Evolutionary conservation across 2,888 invertebrate species (phyloP), one percentile per base, ranked within the genome.

Genomic region (Coleophora flavipennella): DNA sequence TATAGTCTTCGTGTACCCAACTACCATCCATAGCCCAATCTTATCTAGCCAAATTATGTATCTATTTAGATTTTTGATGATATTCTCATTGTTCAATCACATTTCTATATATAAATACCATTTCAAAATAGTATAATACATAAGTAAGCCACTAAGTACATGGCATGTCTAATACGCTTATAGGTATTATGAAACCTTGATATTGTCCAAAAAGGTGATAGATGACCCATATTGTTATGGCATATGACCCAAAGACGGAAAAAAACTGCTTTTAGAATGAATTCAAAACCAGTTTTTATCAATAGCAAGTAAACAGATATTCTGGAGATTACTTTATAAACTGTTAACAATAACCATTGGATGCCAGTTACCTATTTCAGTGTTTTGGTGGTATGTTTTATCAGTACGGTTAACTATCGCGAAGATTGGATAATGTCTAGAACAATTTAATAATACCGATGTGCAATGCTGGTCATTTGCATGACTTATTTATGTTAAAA

Each of bases 381-480:
- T 71, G 70, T 72, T 65, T 68, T 72, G 70, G 11, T 20, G 64
- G 59, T 63, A 57, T 66, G 67, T 73, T 80, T 73, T 67, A 67
- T 77, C 73, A 67, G 65, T 76, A 70, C 74, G 73, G 57, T 68
- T 62, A 75, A 73, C 68, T 81, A 75, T 77, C 67, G 72, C 64
- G 76, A 80, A 74, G 76, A 80, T 80, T 77, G 78, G 73, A 74
- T 76, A 67, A 73, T 70, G 76, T 67, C 63, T 80, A 80, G 74
- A 64, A 77, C 74, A 72, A 72, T 62, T 59, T 70, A 78, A 73
- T 72, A 77, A 72, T 73, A 80, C 76, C 74, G 66, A 76, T 83
- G 72, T 81, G 81, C 83, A 83, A 80, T 84, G 83, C 84, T 79
- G 84, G 84, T 57, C 84, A 84, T 83, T 66, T 79, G 83, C 79